Evolutionary conservation across 2,113 vertebrate genomes (phyloP).

Genomic region (Platycercus adscitus): DNA sequence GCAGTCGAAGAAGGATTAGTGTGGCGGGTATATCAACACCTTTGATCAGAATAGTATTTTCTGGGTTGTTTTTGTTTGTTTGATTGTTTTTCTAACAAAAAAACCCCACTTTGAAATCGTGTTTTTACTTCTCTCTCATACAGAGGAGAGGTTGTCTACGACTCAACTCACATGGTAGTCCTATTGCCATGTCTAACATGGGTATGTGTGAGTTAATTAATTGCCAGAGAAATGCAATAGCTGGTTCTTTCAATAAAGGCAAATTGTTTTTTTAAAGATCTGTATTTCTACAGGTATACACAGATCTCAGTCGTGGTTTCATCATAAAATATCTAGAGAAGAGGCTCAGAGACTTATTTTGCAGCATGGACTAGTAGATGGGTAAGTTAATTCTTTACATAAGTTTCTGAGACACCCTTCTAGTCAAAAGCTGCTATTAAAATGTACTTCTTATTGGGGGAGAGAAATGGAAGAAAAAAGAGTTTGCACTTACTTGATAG

Average conservation of each 20-base stretch:
- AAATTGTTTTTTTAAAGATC: not conserved
- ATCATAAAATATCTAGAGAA: slow-evolving; percentile 92
- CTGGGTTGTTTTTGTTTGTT: not conserved
- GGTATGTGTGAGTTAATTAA: slow-evolving; percentile 74
- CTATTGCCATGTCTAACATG: slow-evolving; percentile 79
- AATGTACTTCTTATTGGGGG: not conserved
- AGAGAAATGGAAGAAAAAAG: not conserved
- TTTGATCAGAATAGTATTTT: slow-evolving; percentile 20
- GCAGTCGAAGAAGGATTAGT: slow-evolving; percentile 95
- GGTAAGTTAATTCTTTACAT: slow-evolving; percentile 76
- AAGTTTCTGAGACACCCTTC: not conserved
- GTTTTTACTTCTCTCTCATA: slow-evolving; percentile 39
- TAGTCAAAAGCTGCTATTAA: not conserved
- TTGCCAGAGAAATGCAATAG: not conserved
- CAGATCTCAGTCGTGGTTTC: slow-evolving; percentile 93
- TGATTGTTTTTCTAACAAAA: not conserved
- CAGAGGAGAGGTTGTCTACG: slow-evolving; percentile 94
- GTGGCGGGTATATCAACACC: slow-evolving; percentile 86
- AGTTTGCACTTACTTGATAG: not conserved
- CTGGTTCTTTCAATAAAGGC: not conserved
- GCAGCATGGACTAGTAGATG: slow-evolving; percentile 94
- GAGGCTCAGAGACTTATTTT: slow-evolving; percentile 92
- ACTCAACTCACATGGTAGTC: slow-evolving; percentile 86
- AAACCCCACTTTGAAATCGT: not conserved
- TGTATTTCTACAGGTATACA: slow-evolving; percentile 84